phyloP scores from a whole-genome alignment of 2,797 vertebrate species.

The Acomys russatus region DNA sequence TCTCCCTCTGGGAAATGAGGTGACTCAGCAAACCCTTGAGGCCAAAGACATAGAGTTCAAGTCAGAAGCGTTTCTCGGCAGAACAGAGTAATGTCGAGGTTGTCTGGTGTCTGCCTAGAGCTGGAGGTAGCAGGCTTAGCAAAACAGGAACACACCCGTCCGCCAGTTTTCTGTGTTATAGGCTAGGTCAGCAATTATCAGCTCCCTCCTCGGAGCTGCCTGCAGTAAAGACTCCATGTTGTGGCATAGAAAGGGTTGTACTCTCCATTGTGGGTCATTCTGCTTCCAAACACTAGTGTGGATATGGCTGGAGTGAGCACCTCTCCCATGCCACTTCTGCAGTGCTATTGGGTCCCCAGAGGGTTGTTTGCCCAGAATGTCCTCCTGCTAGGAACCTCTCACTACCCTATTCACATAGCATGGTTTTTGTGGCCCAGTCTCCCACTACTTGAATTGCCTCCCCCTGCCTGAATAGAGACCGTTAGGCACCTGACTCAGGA shows the following conservation, averaged over 20 bases:
- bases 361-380: background rate
- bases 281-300: background rate
- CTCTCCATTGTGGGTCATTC: background rate
- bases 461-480: background rate
- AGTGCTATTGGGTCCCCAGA: background rate
- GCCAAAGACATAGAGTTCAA: background rate
- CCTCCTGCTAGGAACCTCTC: background rate
- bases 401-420: background rate
- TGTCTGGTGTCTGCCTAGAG: background rate
- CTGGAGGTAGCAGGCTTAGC: slow-evolving; percentile 2
- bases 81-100: slow-evolving; percentile 60
- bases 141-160: background rate
- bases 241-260: slow-evolving; percentile 12
- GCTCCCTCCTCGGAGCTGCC: background rate
- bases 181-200: slow-evolving; percentile 43
- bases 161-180: background rate
- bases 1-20: slow-evolving; percentile 63
- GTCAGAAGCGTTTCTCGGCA: slow-evolving; percentile 25
- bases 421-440: background rate
- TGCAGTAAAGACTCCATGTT: slow-evolving; percentile 12
- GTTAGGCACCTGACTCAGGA: background rate
- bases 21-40: slow-evolving; percentile 48
- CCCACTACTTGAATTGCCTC: background rate
- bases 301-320: background rate
- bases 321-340: background rate